Evolutionary conservation across 2,888 invertebrate genomes (phyloP), one percentile per base, ranked within the genome.

Genomic region (Thymelicus lineola): DNA sequence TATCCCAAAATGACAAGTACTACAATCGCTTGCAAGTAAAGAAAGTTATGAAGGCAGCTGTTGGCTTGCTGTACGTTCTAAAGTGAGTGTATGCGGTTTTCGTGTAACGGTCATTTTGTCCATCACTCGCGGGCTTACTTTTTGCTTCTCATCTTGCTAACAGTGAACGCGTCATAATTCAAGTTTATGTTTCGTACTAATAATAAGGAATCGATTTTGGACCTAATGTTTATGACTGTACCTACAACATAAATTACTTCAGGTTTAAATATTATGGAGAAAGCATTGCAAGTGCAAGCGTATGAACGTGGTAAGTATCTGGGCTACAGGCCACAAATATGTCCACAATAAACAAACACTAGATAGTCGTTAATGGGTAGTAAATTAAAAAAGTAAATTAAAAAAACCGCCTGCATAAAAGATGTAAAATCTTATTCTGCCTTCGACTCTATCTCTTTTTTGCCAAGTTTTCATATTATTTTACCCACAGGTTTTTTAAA

Each of bases 71-170:
- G 73, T 73, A 58, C 63, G 42, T 36, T 63, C 74, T 70, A 72
- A 74, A 77, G 78, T 79, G 81, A 77, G 79, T 77, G 81, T 82
- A 75, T 80, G 80, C 78, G 81, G 82, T 79, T 84, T 84, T 83
- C 79, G 76, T 79, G 82, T 90, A 90, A 90, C 90, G 89, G 89
- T 85, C 90, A 88, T 87, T 83, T 75, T 64, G 73, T 76, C 76
- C 77, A 74, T 70, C 68, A 28, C 65, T 73, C 78, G 74, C 80
- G 80, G 79, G 80, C 80, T 83, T 79, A 80, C 78, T 89, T 91
- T 91, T 91, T 91, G 89, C 89, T 86, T 85, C 88, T 89, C 89
- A 86, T 89, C 88, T 85, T 77, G 76, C 79, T 91, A 91, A 91
- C 91, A 86, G 91, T 91, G 89, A 83, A 76, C 78, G 77, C 78